Evolutionary conservation across 2,113 vertebrate genomes (phyloP).

Genomic region (Xenus cinereus): DNA sequence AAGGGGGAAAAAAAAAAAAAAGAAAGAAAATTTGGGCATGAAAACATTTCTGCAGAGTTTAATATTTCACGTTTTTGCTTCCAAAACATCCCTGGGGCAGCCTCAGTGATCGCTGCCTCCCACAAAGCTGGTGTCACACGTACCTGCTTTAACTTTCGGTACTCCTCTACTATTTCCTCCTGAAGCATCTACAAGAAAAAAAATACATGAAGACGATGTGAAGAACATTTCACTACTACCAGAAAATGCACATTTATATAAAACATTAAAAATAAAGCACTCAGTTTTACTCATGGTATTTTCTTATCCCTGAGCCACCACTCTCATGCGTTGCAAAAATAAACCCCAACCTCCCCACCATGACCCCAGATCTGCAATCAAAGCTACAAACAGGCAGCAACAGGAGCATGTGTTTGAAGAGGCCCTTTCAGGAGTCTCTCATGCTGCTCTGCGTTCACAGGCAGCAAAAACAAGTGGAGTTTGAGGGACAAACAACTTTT

Average conservation of each 20-base stretch:
- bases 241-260: not conserved
- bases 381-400: not conserved
- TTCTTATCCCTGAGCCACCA: not conserved
- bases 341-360: fast-evolving
- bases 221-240: not conserved
- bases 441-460: not conserved
- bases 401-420: not conserved
- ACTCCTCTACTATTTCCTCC: slow-evolving; percentile 85
- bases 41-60: not conserved
- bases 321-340: not conserved
- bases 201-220: not conserved
- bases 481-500: not conserved
- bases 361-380: not conserved
- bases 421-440: not conserved
- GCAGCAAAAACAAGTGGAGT: not conserved
- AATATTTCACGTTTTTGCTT: not conserved
- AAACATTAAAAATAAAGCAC: not conserved
- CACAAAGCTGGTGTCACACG: not conserved
- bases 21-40: not conserved
- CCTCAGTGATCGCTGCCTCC: fast-evolving
- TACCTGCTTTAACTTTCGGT: slow-evolving; percentile 86
- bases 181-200: slow-evolving; percentile 78
- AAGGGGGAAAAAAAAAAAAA: not conserved
- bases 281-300: not conserved
- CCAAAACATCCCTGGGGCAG: not conserved